Base-by-base conservation (phyloP, 2,888 invertebrate species). In the Aquatica leii region DNA sequence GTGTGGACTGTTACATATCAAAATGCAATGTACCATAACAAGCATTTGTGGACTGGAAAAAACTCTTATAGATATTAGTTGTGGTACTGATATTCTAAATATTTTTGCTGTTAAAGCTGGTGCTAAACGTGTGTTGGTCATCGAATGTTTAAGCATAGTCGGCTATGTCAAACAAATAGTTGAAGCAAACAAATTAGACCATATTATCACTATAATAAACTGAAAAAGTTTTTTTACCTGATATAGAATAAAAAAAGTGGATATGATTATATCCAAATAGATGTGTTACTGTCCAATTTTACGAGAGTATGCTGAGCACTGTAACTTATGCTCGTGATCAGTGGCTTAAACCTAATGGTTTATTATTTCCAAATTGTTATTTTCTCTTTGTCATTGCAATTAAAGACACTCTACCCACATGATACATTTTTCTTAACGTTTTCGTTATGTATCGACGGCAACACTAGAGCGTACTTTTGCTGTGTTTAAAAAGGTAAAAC, bases 41-140 rank as follows among this genome's bases (percentile, higher is more conserved):
- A 95, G 84, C 99, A 99, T 83, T 86, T 99, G 66, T 98, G 99
- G 82, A 93, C 94, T 75, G 92, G 90, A 65, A 65, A 93, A 92
- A 86, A 86, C 89, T 17, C 99, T 99, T 9, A 85, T 99, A 71
- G 99, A 99, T 81, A 96, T 99, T 71, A 99, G 99, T 8, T 98
- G 98, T 79, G 99, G 99, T 8, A 99, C 99, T 0, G 99, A 98
- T 40, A 99, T 99, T 77, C 85, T 99, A 53, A 97, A 97, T 24
- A 99, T 99, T 98, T 99, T 99, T 84, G 98, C 98, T 21, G 99
- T 99, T 0, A 98, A 97, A 83, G 97, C 99, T 2, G 99, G 99
- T 8, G 99, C 99, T 0, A 87, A 93, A 2, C 90, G 90, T 81
- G 99, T 99, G 0, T 53, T 97, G 76, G 99, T 98, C 54, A 93